Conservation (phyloP, 1,140 invertebrate genomes). For the Drosophila hydei region DNA sequence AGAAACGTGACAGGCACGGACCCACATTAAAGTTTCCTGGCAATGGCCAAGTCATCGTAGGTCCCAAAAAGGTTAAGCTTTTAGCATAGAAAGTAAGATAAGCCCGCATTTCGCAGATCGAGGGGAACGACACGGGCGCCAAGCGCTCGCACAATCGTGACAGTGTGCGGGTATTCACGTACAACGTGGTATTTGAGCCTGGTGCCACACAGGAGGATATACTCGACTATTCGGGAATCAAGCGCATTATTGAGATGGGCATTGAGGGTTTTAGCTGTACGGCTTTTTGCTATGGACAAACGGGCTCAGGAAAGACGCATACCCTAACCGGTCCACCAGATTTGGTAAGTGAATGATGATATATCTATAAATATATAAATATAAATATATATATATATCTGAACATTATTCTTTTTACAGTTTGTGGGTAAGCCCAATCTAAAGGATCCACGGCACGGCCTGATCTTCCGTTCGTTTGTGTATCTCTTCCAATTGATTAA, state of each 20-base stretch:
- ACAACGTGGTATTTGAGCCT: conserved; percentile 95
- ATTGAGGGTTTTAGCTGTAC: conserved; percentile 97
- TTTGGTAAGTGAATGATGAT: conserved; percentile 86
- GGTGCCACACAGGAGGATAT: conserved; percentile 92
- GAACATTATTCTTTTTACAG: conserved; percentile 20
- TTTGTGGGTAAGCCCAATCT: conserved; percentile 76
- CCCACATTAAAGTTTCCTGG: conserved; percentile 90
- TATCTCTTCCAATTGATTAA: conserved; percentile 94
- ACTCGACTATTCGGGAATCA: conserved; percentile 92
- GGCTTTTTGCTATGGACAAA: conserved; percentile 98
- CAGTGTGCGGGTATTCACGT: conserved; percentile 92
- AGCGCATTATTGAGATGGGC: conserved; percentile 95
- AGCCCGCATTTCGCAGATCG: conserved; percentile 72
- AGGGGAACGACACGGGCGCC: conserved; percentile 81
- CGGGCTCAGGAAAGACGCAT: conserved; percentile 98
- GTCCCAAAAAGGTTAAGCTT: conserved; percentile 49
- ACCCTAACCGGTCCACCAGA: conserved; percentile 96
- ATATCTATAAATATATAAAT: not conserved
- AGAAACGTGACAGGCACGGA: conserved; percentile 87
- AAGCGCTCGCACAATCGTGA: conserved; percentile 83
- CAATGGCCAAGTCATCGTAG: conserved; percentile 90
- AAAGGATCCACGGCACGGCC: conserved; percentile 88
- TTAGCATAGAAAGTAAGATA: not conserved
- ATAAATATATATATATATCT: too few species aligned
- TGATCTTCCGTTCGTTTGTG: conserved; percentile 95